Conservation (phyloP, 1,140 invertebrate species). For the Hyles vespertilio region DNA sequence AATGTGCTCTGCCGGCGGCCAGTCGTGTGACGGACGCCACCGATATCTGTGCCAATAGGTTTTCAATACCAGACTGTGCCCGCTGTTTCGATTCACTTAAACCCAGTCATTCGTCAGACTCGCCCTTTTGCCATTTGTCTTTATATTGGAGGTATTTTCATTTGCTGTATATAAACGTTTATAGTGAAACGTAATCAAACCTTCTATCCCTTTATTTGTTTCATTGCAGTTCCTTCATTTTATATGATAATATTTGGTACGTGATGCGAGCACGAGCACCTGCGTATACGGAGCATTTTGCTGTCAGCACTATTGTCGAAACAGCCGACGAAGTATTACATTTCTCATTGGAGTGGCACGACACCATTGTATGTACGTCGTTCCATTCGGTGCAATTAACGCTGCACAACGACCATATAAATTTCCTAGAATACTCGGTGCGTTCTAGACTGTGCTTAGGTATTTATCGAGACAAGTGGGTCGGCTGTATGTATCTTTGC, state of each 20-base stretch:
- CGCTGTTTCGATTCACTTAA: slow-evolving; percentile 33
- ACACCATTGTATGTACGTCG: slow-evolving; percentile 54
- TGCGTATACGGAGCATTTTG: too few species aligned
- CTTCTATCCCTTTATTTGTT: neutral
- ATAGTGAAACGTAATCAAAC: slow-evolving; percentile 24
- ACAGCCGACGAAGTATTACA: slow-evolving; percentile 43
- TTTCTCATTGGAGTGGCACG: slow-evolving; percentile 53
- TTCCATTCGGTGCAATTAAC: slow-evolving; percentile 68
- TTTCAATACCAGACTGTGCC: slow-evolving; percentile 32
- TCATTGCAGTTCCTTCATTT: too few species aligned
- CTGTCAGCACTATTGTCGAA: slow-evolving; percentile 13
- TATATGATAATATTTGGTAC: too few species aligned
- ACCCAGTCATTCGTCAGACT: slow-evolving; percentile 25
- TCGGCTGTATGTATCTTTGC: neutral
- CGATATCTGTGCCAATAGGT: slow-evolving; percentile 57
- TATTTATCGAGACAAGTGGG: slow-evolving; percentile 16
- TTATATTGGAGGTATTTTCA: slow-evolving; percentile 26
- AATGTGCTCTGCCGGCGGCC: slow-evolving; percentile 46
- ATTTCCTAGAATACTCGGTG: slow-evolving; percentile 59
- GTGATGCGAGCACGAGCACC: too few species aligned
- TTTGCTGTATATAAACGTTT: slow-evolving; percentile 5
- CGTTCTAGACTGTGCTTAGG: slow-evolving; percentile 37
- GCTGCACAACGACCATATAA: slow-evolving; percentile 69
- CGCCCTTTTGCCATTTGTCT: slow-evolving; percentile 27
- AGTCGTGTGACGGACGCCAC: slow-evolving; percentile 39